Evolutionary conservation across 2,888 invertebrate genomes (phyloP), one percentile per base, ranked within the genome.

Genomic region (Cerceris rybyensis): DNA sequence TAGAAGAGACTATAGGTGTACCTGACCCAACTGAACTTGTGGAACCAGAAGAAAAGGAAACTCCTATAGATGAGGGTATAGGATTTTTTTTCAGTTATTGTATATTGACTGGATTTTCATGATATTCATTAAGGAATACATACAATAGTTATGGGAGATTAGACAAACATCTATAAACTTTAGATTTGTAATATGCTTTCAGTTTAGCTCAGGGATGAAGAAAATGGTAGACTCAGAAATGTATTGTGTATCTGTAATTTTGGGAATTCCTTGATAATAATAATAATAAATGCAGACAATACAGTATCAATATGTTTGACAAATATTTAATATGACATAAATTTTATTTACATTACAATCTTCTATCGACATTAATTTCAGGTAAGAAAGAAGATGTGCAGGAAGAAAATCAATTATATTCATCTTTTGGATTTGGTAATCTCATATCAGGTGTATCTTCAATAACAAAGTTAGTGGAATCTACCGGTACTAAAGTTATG

Each of bases 21-120:
- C 97, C 98, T 0, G 95, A 96, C 87, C 97, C 98, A 0, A 96
- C 95, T 89, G 96, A 97, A 88, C 88, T 97, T 70, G 97, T 96
- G 0, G 93, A 93, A 68, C 75, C 39, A 50, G 85, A 88, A 50
- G 60, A 77, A 43, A 16, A 84, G 43, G 82, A 72, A 60, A 9
- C 43, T 57, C 17, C 16, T 8, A 11, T 6, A 58, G 16, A 5
- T 7, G 41, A 60, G 52, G 85, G 83, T 83, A 85, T 2, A 39
- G 17, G 39, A 59, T 39, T 39, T 1, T 9, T 49, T 73, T 63
- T 16, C 11, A 16, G 1, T 41, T 42, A 14, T 14, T 63, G 7
- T 54, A 59, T 16, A 41, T n/a, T 6, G 39, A 39, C 7, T 49
- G 11, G 13, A 17, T 7, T 50, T 43, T 16, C 28, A 28, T 28